phyloP scores from a whole-genome alignment of 2,797 vertebrate species.

The Halcyon badia region DNA sequence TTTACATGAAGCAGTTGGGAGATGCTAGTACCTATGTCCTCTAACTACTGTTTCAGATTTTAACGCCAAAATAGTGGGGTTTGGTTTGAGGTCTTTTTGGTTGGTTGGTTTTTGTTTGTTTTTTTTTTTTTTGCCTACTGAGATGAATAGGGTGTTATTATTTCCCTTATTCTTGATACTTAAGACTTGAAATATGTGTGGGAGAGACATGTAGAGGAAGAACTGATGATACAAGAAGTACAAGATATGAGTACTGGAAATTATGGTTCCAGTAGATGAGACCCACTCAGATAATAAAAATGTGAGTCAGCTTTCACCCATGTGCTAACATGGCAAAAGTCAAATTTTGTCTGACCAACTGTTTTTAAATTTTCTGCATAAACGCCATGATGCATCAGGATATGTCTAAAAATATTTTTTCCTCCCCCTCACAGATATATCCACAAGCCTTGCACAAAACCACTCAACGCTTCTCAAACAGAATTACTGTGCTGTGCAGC shows the following conservation, averaged over 20 bases:
- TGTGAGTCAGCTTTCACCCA: constrained; percentile 54
- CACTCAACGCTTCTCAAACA: neutral
- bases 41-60: neutral
- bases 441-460: constrained; percentile 63
- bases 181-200: neutral
- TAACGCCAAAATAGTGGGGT: neutral
- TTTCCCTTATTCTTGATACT: constrained; percentile 6
- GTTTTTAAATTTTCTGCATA: constrained; percentile 53
- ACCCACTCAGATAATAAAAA: constrained; percentile 59
- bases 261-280: constrained; percentile 45
- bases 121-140: neutral
- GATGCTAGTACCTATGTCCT: neutral
- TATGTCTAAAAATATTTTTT: constrained; percentile 31
- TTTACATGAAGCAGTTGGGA: neutral
- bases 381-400: constrained; percentile 57
- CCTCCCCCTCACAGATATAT: neutral
- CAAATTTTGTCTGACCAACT: constrained; percentile 48
- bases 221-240: constrained; percentile 19
- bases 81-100: too few relatives aligned
- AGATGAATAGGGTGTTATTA: neutral
- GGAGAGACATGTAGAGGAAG: constrained; percentile 16
- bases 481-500: neutral
- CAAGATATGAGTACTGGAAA: constrained; percentile 23
- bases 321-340: constrained; percentile 30
- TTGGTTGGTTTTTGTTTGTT: too few relatives aligned